phyloP scores from a whole-genome alignment of 53 echinoderm and acorn worm genomes.

The Holothuria scabra region DNA sequence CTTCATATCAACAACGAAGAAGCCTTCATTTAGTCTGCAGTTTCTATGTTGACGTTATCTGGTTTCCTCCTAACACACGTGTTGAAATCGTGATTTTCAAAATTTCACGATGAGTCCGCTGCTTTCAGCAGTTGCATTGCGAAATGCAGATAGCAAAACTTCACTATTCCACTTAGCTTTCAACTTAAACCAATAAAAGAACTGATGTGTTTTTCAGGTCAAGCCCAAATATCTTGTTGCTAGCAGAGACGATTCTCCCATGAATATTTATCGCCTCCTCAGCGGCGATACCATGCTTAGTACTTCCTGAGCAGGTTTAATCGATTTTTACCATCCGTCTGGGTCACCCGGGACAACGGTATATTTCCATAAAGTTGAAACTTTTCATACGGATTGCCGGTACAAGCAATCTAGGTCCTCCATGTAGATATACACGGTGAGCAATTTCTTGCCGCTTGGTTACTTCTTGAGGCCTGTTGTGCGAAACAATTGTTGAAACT shows the following conservation, averaged over 20 bases:
- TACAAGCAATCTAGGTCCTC: constrained; percentile 1
- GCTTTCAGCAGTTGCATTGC: background rate
- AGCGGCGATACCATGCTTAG: constrained; percentile 15
- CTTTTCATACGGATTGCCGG: constrained; percentile 15
- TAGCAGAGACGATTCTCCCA: background rate
- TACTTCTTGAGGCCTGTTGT: constrained; percentile 4
- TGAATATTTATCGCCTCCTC: constrained; percentile 16
- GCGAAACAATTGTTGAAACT: constrained; percentile 30
- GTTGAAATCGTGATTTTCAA: too few relatives aligned
- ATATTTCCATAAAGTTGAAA: constrained; percentile 15
- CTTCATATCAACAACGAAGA: too few relatives aligned
- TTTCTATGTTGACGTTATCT: too few relatives aligned
- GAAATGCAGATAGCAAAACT: background rate
- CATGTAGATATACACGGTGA: background rate
- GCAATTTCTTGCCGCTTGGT: background rate
- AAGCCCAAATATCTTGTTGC: constrained; percentile 15
- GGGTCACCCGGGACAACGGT: constrained; percentile 36
- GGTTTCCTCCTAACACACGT: too few relatives aligned
- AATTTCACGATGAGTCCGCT: too few relatives aligned
- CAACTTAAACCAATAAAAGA: constrained; percentile 17
- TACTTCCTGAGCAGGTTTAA: constrained; percentile 31
- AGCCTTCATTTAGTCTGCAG: too few relatives aligned
- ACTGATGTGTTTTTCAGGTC: constrained; percentile 12
- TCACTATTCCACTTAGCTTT: background rate
- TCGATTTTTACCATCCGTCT: constrained; percentile 30